phyloP scores from a whole-genome alignment of 2,888 invertebrate species.

The Adineta ricciae region DNA sequence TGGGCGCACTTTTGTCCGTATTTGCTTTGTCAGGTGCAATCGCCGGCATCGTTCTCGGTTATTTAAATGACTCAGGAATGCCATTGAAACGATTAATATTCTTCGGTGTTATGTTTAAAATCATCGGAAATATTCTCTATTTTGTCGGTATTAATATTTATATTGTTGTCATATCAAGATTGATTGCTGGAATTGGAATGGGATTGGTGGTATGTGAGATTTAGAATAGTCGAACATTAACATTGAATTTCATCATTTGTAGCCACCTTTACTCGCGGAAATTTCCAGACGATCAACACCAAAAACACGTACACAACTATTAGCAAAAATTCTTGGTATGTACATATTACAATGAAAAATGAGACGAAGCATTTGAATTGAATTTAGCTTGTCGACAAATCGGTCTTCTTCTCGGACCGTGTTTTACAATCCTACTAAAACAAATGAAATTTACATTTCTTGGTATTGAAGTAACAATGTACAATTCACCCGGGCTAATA shows the following conservation, averaged over 20 bases:
- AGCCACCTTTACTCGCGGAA: slow-evolving; percentile 1
- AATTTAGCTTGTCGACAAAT: slow-evolving; percentile 31
- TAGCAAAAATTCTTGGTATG: not conserved
- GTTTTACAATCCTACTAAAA: slow-evolving; percentile 49
- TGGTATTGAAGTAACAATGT: slow-evolving; percentile 46
- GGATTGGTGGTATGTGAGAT: slow-evolving; percentile 7
- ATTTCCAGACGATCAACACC: slow-evolving; percentile 5
- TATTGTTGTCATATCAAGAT: slow-evolving; percentile 47
- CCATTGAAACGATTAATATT: slow-evolving; percentile 46
- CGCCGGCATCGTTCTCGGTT: slow-evolving; percentile 35
- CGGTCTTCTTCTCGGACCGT: slow-evolving; percentile 44
- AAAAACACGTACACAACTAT: not conserved
- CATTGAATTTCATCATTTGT: not conserved
- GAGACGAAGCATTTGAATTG: no score
- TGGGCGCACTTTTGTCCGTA: slow-evolving; percentile 44
- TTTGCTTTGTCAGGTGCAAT: slow-evolving; percentile 50
- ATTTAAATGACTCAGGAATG: slow-evolving; percentile 43
- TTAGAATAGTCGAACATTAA: not conserved
- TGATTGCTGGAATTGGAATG: slow-evolving; percentile 46
- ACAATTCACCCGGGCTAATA: slow-evolving; percentile 50
- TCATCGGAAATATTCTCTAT: slow-evolving; percentile 50
- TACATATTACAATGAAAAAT: not conserved
- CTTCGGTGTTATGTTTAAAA: slow-evolving; percentile 44
- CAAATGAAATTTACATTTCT: slow-evolving; percentile 43
- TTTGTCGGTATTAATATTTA: slow-evolving; percentile 48